Evolutionary conservation across 64 coral and sea anemone species (phyloP).

Genomic region (Orbicella faveolata): DNA sequence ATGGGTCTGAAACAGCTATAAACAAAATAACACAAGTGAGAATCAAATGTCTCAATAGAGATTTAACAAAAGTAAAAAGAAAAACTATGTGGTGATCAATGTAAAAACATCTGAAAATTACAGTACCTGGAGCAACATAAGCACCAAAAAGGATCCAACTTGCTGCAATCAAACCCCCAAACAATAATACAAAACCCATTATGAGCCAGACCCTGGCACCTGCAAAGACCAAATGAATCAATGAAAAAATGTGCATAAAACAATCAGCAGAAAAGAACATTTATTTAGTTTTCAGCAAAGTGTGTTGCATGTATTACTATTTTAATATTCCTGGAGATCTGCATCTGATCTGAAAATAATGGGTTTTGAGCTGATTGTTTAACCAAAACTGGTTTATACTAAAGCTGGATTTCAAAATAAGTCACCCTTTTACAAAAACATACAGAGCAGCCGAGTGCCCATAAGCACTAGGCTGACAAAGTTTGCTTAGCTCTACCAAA

Average conservation of each 20-base stretch:
- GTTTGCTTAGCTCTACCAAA: too few relatives aligned
- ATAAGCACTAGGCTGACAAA: too few relatives aligned
- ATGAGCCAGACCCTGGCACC: constrained; percentile 95
- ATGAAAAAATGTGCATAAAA: not conserved
- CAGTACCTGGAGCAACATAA: constrained; percentile 91
- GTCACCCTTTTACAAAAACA: too few relatives aligned
- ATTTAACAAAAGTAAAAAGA: not conserved
- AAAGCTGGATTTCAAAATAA: too few relatives aligned
- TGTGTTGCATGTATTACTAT: too few relatives aligned
- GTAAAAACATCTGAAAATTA: too few relatives aligned
- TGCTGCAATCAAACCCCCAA: constrained; percentile 86
- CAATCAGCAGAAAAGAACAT: not conserved
- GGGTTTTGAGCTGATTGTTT: too few relatives aligned
- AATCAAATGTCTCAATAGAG: not conserved
- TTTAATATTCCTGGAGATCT: too few relatives aligned
- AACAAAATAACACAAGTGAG: not conserved
- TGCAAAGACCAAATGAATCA: constrained; percentile 23
- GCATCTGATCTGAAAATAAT: too few relatives aligned
- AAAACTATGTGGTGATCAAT: not conserved
- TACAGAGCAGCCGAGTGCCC: too few relatives aligned
- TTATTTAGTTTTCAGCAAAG: too few relatives aligned
- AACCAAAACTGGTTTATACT: too few relatives aligned
- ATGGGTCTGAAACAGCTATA: constrained; percentile 57
- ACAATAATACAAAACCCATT: constrained; percentile 81
- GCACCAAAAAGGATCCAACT: constrained; percentile 92